Evolutionary conservation across 2,113 vertebrate genomes (phyloP).

Genomic region (Bubo bubo): DNA sequence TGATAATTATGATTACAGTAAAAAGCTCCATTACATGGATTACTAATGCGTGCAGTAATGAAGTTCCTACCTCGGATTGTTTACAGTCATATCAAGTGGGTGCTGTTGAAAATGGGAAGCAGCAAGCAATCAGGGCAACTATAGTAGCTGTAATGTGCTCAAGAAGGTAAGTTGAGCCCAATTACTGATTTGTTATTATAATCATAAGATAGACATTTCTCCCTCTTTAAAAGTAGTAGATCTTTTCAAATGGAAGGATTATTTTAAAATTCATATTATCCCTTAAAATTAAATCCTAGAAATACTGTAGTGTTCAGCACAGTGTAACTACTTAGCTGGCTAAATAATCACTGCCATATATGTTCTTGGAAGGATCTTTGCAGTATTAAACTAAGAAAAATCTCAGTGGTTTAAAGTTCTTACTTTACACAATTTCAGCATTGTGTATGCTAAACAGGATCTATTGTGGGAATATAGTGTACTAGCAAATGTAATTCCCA

Average conservation of each 20-base stretch:
- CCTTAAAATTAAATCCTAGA: not conserved
- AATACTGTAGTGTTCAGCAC: not conserved
- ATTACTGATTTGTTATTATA: not conserved
- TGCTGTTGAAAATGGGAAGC: not conserved
- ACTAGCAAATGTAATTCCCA: not conserved
- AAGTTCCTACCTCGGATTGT: not conserved
- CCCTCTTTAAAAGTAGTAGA: not conserved
- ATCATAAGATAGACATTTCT: not conserved
- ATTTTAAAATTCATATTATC: not conserved
- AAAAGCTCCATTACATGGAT: not conserved
- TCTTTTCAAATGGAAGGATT: not conserved
- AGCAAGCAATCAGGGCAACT: not conserved
- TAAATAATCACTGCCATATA: not conserved
- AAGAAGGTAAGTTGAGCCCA: not conserved
- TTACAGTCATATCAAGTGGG: not conserved
- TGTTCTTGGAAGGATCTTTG: not conserved
- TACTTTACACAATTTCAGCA: not conserved
- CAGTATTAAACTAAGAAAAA: not conserved
- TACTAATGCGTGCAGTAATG: not conserved
- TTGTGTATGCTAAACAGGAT: not conserved
- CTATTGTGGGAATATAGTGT: not conserved
- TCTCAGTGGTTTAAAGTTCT: not conserved
- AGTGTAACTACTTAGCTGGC: not conserved
- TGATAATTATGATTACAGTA: not conserved
- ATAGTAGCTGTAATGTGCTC: not conserved